Evolutionary conservation across 2,888 invertebrate genomes (phyloP).

Genomic region (Sesamia inferens): DNA sequence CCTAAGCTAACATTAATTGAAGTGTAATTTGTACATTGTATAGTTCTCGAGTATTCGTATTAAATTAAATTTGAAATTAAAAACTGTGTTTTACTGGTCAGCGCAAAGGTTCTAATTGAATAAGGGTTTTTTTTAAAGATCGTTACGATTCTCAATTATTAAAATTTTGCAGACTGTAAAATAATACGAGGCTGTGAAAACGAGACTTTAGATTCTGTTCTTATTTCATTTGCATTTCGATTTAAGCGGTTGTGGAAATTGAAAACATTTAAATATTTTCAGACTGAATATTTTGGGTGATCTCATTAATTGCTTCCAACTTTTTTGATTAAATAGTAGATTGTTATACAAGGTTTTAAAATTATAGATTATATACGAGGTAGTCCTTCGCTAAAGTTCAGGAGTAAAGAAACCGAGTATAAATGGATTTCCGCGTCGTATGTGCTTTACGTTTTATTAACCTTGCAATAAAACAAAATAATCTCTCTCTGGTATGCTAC

Average conservation of each 20-base stretch:
- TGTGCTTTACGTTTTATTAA: no score
- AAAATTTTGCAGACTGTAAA: conserved; percentile 32
- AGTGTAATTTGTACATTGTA: conserved; percentile 30
- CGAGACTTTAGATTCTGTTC: conserved; percentile 26
- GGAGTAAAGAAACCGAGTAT: no score
- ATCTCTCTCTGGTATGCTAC: no score
- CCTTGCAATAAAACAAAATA: no score
- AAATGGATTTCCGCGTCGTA: no score
- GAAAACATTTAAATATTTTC: conserved; percentile 8
- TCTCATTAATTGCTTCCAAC: conserved; percentile 5
- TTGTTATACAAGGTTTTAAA: no score
- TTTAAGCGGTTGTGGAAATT: conserved; percentile 8
- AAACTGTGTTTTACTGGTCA: conserved; percentile 3
- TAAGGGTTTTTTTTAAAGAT: conserved; percentile 23
- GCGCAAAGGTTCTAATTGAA: conserved; percentile 23
- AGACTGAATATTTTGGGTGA: conserved; percentile 8
- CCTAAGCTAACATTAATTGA: conserved; percentile 54
- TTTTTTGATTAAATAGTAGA: background rate
- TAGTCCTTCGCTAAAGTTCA: no score
- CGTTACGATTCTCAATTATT: conserved; percentile 19
- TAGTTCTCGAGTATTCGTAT: conserved; percentile 15
- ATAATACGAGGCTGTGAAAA: conserved; percentile 37
- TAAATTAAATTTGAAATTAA: conserved; percentile 19
- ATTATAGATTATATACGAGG: no score
- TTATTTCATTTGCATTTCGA: conserved; percentile 34